Conservation (phyloP, 2,797 vertebrate genomes). For the Balearica regulorum region DNA sequence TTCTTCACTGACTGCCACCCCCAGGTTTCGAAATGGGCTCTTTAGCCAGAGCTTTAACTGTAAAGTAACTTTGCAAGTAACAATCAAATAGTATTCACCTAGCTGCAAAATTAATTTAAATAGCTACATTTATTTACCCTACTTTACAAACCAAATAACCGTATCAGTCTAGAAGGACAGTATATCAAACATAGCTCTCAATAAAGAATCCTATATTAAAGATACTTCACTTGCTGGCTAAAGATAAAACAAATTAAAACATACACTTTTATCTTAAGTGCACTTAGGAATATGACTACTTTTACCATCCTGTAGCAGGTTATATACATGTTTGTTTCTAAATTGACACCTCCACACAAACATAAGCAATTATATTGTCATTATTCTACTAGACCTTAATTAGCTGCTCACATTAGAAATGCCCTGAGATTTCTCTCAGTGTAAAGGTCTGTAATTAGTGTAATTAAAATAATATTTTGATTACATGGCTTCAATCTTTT, state of each 20-base stretch:
- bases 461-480: constrained; percentile 74
- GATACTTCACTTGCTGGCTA: constrained; percentile 9
- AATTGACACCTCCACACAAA: constrained; percentile 64
- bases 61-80: not conserved
- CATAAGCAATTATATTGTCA: constrained; percentile 54
- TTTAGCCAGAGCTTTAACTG: not conserved
- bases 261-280: not conserved
- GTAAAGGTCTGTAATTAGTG: constrained; percentile 65
- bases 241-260: not conserved
- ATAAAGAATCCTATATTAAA: not conserved
- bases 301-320: constrained; percentile 11
- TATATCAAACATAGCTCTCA: not conserved
- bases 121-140: not conserved
- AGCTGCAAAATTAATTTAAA: not conserved
- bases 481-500: constrained; percentile 52
- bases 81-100: not conserved
- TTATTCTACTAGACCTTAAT: constrained; percentile 67
- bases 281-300: constrained; percentile 6
- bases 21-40: not conserved
- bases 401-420: constrained; percentile 67
- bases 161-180: not conserved
- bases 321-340: constrained; percentile 40
- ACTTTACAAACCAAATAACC: not conserved
- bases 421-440: constrained; percentile 48
- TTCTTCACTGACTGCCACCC: not conserved